These are phyloP conservation scores for Trematocara macrostoma DNA, from an alignment of 2,113 vertebrate species.

Conservation along the genomic window DNA sequence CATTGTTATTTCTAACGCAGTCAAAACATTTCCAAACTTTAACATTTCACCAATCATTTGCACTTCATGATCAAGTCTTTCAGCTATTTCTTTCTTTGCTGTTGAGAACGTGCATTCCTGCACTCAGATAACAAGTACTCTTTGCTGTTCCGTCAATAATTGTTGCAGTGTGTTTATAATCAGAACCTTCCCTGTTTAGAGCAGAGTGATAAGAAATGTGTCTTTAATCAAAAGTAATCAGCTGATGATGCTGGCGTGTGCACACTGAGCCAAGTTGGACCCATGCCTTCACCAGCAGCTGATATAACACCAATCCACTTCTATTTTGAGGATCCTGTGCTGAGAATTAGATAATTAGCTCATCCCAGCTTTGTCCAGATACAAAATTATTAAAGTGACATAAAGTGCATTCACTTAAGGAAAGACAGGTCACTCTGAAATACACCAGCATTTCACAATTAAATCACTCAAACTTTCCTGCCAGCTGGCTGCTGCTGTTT, in stretches of 20 bases:
- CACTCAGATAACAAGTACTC: not conserved
- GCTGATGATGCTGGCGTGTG: not conserved
- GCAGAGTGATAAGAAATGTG: not conserved
- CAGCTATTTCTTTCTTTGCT: not conserved
- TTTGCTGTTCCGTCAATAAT: conserved; percentile 23
- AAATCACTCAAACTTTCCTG: not conserved
- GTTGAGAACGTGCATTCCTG: not conserved
- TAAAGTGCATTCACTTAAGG: not conserved
- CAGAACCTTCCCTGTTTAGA: conserved; percentile 37
- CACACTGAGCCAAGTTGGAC: not conserved
- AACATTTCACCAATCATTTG: not conserved
- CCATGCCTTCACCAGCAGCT: not conserved
- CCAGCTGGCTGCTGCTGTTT: not conserved
- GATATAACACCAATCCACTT: not conserved
- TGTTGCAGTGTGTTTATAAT: conserved; percentile 43
- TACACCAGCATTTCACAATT: not conserved
- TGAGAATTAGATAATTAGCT: not conserved
- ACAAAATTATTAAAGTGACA: not conserved
- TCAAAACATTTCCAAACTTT: not conserved
- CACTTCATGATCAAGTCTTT: not conserved
- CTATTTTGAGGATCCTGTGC: not conserved
- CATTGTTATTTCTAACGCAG: not conserved
- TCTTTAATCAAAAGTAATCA: not conserved
- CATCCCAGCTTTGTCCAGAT: not conserved
- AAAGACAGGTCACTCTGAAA: not conserved